These are phyloP conservation scores for Fundulus diaphanus DNA, from an alignment of 2,797 vertebrate genomes.

Conservation along the genomic window DNA sequence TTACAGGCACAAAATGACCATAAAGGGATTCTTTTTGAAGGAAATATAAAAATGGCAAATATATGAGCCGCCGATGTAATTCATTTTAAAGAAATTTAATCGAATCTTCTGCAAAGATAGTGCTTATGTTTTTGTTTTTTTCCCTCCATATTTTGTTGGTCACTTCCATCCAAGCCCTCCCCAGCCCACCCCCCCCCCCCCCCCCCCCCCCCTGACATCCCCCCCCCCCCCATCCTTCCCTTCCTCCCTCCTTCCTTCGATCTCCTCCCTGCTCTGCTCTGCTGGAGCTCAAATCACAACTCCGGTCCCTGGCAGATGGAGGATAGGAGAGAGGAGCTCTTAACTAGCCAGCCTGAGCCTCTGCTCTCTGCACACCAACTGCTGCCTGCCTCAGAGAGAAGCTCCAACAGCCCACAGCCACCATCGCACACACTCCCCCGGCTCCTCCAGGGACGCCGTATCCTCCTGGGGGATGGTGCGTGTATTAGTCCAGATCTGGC, in stretches of 20 bases:
- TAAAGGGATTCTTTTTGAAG: conserved; percentile 5
- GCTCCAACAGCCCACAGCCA: conserved; percentile 58
- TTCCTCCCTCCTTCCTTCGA: conserved; percentile 56
- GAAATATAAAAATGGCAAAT: conserved; percentile 15
- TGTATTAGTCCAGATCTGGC: conserved; percentile 77
- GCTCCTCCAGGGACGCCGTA: conserved; percentile 66
- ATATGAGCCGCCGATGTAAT: neutral
- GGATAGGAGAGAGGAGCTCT: conserved; percentile 82
- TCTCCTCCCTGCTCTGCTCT: conserved; percentile 83
- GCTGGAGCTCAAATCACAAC: conserved; percentile 84
- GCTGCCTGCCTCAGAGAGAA: conserved; percentile 78
- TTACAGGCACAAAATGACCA: conserved; percentile 74
- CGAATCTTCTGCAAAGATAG: conserved; percentile 16
- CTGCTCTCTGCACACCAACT: conserved; percentile 83
- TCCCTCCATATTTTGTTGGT: conserved; percentile 1
- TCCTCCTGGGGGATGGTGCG: conserved; percentile 70
- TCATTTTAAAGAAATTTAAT: conserved; percentile 4
- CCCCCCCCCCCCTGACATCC: neutral
- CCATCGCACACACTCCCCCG: conserved; percentile 32
- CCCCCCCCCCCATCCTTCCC: conserved; percentile 11
- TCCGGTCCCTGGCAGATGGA: conserved; percentile 83
- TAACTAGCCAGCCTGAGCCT: conserved; percentile 80
- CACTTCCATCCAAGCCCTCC: conserved; percentile 26
- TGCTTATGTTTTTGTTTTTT: conserved; percentile 7
- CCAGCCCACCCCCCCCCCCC: conserved; percentile 2